phyloP scores from a whole-genome alignment of 2,113 vertebrate genomes.

The Rattus rattus region DNA sequence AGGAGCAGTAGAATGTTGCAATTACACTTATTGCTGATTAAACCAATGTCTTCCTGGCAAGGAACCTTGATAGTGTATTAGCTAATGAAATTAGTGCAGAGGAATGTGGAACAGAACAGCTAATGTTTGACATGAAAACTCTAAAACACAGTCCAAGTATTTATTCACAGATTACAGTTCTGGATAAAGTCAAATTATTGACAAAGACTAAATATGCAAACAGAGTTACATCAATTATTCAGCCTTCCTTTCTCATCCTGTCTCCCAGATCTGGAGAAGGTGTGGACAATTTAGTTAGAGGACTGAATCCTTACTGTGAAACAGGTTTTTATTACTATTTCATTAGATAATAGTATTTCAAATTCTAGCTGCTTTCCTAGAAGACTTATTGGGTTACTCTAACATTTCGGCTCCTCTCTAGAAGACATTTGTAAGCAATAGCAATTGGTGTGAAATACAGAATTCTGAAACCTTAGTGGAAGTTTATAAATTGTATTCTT shows the following conservation, averaged over 20 bases:
- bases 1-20: slow-evolving; percentile 11
- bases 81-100: neutral
- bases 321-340: slow-evolving; percentile 50
- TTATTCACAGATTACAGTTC: neutral
- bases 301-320: slow-evolving; percentile 42
- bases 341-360: neutral
- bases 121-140: slow-evolving; percentile 22
- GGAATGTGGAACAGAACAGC: neutral
- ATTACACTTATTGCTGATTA: slow-evolving; percentile 38
- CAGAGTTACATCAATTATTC: neutral
- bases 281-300: slow-evolving; percentile 40
- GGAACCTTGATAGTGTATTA: neutral
- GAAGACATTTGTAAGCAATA: neutral
- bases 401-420: neutral
- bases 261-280: neutral
- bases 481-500: neutral
- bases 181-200: slow-evolving; percentile 44
- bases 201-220: slow-evolving; percentile 27
- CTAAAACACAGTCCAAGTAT: neutral
- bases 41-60: slow-evolving; percentile 38
- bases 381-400: neutral
- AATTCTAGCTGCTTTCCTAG: slow-evolving; percentile 49
- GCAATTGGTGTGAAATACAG: rapidly evolving
- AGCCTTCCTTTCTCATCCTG: neutral
- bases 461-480: neutral